Evolutionary conservation across 2,888 invertebrate genomes (phyloP).

Genomic region (Adelognathus sp.): DNA sequence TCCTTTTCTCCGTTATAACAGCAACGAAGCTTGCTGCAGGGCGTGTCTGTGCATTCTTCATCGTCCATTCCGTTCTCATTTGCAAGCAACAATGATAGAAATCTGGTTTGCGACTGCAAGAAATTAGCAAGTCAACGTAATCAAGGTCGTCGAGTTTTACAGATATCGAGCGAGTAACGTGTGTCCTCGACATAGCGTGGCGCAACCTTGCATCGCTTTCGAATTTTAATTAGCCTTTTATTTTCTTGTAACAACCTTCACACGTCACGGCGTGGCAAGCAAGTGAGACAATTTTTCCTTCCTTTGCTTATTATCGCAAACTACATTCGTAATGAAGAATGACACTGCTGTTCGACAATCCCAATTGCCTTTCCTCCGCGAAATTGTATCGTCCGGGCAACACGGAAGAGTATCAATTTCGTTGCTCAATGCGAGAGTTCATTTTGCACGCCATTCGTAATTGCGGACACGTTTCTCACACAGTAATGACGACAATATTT

Average conservation of each 20-base stretch:
- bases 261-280: conserved; percentile 40
- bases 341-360: background rate
- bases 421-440: too few relatives aligned
- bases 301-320: background rate
- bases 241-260: conserved; percentile 57
- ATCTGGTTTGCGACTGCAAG: background rate
- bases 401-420: too few relatives aligned
- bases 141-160: conserved; percentile 20
- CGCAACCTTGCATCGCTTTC: conserved; percentile 67
- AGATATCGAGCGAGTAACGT: conserved; percentile 18
- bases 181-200: conserved; percentile 53
- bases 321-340: background rate
- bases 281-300: conserved; percentile 32
- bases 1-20: too few relatives aligned
- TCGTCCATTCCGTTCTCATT: too few relatives aligned
- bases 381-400: too few relatives aligned
- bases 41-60: too few relatives aligned
- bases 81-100: too few relatives aligned
- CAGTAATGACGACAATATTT: too few relatives aligned
- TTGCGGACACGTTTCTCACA: too few relatives aligned
- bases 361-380: too few relatives aligned
- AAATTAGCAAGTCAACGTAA: conserved; percentile 2
- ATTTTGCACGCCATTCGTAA: too few relatives aligned
- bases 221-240: conserved; percentile 66
- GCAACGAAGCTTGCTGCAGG: too few relatives aligned